Base-by-base conservation (phyloP, 2,888 invertebrate species). In the Vannuccia rotundouncinata region DNA sequence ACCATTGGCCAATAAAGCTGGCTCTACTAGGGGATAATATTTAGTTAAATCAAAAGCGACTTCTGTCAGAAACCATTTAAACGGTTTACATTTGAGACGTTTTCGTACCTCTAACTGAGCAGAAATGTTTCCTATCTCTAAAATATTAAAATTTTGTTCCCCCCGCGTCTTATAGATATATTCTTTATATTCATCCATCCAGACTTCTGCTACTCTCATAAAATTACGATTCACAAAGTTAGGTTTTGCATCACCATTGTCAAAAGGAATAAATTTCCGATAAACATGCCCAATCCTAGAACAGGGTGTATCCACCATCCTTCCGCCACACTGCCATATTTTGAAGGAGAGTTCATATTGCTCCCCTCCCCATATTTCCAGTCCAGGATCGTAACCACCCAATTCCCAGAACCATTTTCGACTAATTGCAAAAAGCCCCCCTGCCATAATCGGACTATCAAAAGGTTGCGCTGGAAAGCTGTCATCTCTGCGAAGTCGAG, bases 291-390 rank as follows among this genome's bases (percentile, higher is more conserved):
- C 95, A 17, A 96, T 93, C 83, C 95, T 91, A 0, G 95, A 94
- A 85, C 95, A 96, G 0, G 95, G 94, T 17, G 94, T 93, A 89
- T 96, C 95, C 82, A 93, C 90, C 93, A 96, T 92, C 83, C 91
- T 91, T 0, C 95, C 95, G n/a, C 94, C 94, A 87, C 95, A 96
- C 89, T 95, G 95, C 95, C 96, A 96, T 79, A 95, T 92, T 91
- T 96, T 96, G 85, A 97, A 97, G 82, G 95, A 95, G n/a, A 97
- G 90, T 86, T 97, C 97, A 85, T 95, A 97, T 87, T 97, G 97
- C 87, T 97, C 97, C 0, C 96, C 97, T 28, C 97, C 97, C 97
- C 97, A 97, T 83, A 97, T 96, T 85, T 95, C 94, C 0, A 88
- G 84, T 1, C 88, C 88, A 1, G 86, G 86, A 80, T 88, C 88